Conservation (phyloP, 37 sponge, comb jelly and placozoan genomes). For the Ianthella basta region DNA sequence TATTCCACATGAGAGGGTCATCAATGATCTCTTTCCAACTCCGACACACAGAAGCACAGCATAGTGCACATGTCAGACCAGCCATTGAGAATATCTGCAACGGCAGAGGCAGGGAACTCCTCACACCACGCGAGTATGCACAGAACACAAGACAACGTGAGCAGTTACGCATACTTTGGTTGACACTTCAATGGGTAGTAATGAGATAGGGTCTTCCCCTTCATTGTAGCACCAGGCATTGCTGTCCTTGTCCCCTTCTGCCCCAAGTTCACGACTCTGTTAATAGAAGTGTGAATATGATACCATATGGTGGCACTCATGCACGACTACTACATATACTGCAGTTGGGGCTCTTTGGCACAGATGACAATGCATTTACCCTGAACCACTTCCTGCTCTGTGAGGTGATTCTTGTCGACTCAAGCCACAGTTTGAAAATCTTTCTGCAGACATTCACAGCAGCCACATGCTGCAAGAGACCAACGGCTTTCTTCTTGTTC, state of each 20-base stretch:
- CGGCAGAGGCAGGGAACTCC: not conserved
- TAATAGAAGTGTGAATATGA: not conserved
- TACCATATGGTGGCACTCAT: not conserved
- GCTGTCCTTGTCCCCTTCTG: constrained; percentile 37
- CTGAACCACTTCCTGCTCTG: constrained; percentile 67
- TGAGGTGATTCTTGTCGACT: constrained; percentile 32
- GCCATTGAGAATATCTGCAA: constrained; percentile 63
- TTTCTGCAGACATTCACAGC: not conserved
- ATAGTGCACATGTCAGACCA: constrained; percentile 42
- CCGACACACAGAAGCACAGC: constrained; percentile 87
- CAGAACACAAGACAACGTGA: not conserved
- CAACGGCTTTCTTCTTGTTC: not conserved
- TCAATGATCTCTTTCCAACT: constrained; percentile 94
- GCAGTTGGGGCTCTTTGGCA: too few relatives aligned
- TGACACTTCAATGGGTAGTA: constrained; percentile 55
- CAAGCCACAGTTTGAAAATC: constrained; percentile 46
- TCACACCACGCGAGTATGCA: not conserved
- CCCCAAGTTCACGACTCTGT: constrained; percentile 16
- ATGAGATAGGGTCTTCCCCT: constrained; percentile 71
- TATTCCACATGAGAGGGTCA: constrained; percentile 85
- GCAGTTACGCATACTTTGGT: constrained; percentile 52
- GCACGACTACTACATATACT: not conserved
- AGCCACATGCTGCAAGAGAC: not conserved
- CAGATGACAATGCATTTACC: too few relatives aligned
- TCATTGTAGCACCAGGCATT: constrained; percentile 73